Percentiles rank a stretch among this genome's conserved stretches.
Evolutionary conservation across 2,113 vertebrate genomes (phyloP).

Genomic region (Ciconia maguari): DNA sequence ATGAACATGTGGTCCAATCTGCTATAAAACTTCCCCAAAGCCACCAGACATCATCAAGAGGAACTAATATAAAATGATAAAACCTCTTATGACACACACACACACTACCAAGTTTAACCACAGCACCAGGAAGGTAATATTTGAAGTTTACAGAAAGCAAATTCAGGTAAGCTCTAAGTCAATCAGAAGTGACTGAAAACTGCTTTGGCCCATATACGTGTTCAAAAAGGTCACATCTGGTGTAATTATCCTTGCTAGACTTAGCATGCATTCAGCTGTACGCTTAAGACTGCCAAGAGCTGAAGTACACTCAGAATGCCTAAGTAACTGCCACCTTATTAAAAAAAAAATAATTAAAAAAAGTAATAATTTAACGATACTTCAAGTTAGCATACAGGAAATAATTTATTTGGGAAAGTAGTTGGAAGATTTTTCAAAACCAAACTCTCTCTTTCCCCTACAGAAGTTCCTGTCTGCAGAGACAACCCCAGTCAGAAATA

Average conservation of each 20-base stretch:
- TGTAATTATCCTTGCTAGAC: constrained; percentile 73
- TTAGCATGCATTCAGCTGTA: constrained; percentile 57
- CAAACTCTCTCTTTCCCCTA: background rate
- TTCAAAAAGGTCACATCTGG: constrained; percentile 77
- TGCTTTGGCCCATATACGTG: constrained; percentile 64
- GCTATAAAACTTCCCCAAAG: background rate
- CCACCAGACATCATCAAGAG: background rate
- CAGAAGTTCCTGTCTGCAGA: background rate
- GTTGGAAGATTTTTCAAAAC: constrained; percentile 9
- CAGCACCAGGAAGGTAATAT: constrained; percentile 32
- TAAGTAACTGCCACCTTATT: constrained; percentile 61
- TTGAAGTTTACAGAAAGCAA: constrained; percentile 67
- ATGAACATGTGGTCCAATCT: rapidly evolving
- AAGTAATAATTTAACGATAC: background rate
- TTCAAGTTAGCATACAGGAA: background rate
- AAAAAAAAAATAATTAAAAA: constrained; percentile 19
- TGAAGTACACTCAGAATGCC: constrained; percentile 45
- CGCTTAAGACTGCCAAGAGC: constrained; percentile 55
- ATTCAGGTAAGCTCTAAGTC: constrained; percentile 67
- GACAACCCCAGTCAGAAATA: background rate
- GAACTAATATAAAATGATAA: background rate
- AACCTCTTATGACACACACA: background rate
- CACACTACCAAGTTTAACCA: background rate
- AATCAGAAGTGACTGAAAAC: constrained; percentile 73
- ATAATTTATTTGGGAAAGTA: constrained; percentile 13